Percentiles rank a stretch among this genome's conserved stretches.
phyloP scores from a whole-genome alignment of 92 coral and sea anemone species.

The Epizoanthus scotinus region DNA sequence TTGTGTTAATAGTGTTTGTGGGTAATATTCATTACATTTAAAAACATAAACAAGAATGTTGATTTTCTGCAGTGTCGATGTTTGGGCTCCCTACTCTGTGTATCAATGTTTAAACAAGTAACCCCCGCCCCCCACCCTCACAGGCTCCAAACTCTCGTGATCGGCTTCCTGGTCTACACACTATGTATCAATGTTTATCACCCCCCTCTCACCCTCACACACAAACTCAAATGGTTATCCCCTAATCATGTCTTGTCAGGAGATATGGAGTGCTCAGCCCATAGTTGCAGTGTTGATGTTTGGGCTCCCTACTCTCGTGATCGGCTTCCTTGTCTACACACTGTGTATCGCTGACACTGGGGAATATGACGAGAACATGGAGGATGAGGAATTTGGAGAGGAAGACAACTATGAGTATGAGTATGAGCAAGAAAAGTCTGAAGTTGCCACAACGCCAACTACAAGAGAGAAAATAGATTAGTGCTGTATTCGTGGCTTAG shows the following conservation, averaged over 20 bases:
- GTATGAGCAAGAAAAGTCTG: slow-evolving; percentile 21
- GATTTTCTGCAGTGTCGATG: too few relatives aligned
- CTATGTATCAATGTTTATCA: too few relatives aligned
- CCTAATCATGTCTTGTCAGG: slow-evolving; percentile 45
- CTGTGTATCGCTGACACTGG: slow-evolving; percentile 86
- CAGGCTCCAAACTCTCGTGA: too few relatives aligned
- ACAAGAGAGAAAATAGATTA: slow-evolving; percentile 25
- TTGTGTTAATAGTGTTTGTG: too few relatives aligned
- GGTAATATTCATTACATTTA: too few relatives aligned
- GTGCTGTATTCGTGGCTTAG: background rate
- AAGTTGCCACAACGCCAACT: background rate
- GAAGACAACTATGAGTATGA: slow-evolving; percentile 49
- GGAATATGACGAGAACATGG: slow-evolving; percentile 63
- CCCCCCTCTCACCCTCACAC: too few relatives aligned
- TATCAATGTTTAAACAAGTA: too few relatives aligned
- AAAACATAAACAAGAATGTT: too few relatives aligned
- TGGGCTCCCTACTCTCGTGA: slow-evolving; percentile 82
- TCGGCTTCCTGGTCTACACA: too few relatives aligned
- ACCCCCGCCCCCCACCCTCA: too few relatives aligned
- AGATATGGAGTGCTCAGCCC: slow-evolving; percentile 93
- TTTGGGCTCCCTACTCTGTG: too few relatives aligned
- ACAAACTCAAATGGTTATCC: background rate
- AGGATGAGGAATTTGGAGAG: slow-evolving; percentile 62
- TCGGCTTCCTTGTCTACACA: slow-evolving; percentile 75
- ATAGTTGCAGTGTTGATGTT: slow-evolving; percentile 81